Percentiles rank a stretch among this genome's conserved stretches.
These are phyloP conservation scores for Sarcoramphus papa DNA, from an alignment of 2,797 vertebrate species.

Conservation along the genomic window DNA sequence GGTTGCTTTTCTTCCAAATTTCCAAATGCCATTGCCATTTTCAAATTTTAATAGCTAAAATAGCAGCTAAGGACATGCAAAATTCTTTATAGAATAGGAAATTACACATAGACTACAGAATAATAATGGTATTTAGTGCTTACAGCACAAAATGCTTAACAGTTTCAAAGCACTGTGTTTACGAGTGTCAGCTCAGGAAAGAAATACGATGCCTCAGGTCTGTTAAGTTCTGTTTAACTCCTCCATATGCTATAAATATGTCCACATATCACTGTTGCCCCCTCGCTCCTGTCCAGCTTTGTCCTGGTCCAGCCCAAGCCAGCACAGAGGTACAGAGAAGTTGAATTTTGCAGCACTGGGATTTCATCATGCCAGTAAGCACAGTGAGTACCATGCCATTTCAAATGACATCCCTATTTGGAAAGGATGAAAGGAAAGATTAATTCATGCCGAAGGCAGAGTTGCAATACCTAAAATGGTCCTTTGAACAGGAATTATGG, in stretches of 20 bases:
- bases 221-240: neutral
- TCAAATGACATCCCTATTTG: neutral
- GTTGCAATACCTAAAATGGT: neutral
- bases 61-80: neutral
- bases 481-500: neutral
- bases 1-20: neutral
- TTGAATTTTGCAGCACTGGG: neutral
- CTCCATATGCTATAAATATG: neutral
- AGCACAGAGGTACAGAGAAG: neutral
- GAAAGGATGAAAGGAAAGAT: neutral
- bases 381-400: fast-evolving
- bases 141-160: neutral
- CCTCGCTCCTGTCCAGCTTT: neutral
- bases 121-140: neutral
- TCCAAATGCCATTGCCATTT: neutral
- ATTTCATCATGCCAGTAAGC: neutral
- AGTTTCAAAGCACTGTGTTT: neutral
- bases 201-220: neutral
- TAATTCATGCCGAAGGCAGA: neutral
- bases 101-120: neutral
- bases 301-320: neutral
- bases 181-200: neutral
- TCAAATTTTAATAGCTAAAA: neutral
- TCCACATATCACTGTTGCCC: neutral
- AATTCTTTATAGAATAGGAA: neutral